Conservation (phyloP, 2,888 invertebrate species). For the Abrostola tripartita region DNA sequence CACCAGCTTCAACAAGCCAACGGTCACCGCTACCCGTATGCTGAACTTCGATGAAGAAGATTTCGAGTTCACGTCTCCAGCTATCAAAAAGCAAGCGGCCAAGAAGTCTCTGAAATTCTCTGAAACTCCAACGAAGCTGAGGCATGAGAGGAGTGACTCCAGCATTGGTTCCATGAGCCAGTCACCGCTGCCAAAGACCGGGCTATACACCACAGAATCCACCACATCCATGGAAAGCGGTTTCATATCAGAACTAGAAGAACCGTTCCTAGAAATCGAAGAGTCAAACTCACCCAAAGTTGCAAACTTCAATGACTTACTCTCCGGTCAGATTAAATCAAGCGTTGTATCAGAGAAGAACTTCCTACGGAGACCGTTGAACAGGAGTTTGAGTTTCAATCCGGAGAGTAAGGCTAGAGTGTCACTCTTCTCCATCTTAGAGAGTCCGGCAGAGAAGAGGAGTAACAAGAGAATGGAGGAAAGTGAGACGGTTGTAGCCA, state of each 20-base stretch:
- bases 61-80: conserved; percentile 82
- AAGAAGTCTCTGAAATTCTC: conserved; percentile 81
- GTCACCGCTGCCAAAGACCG: conserved; percentile 59
- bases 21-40: conserved; percentile 72
- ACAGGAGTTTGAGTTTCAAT: conserved; percentile 76
- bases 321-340: conserved; percentile 78
- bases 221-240: conserved; percentile 83
- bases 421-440: conserved; percentile 71
- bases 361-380: conserved; percentile 63
- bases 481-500: conserved; percentile 67
- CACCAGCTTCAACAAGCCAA: conserved; percentile 79
- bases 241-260: conserved; percentile 83
- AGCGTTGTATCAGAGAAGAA: conserved; percentile 63
- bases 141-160: conserved; percentile 75
- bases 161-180: conserved; percentile 77
- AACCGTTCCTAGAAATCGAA: conserved; percentile 79
- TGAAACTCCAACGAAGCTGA: conserved; percentile 73
- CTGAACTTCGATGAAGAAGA: conserved; percentile 80
- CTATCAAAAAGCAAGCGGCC: conserved; percentile 70
- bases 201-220: conserved; percentile 75
- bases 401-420: conserved; percentile 70
- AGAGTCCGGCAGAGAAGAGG: conserved; percentile 69
- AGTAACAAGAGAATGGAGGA: conserved; percentile 90
- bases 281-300: conserved; percentile 81
- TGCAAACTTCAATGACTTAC: conserved; percentile 75